Evolutionary conservation across 1,140 invertebrate species (phyloP), one percentile per base, ranked within the genome.

Genomic region (Paralvinella palmiformis): DNA sequence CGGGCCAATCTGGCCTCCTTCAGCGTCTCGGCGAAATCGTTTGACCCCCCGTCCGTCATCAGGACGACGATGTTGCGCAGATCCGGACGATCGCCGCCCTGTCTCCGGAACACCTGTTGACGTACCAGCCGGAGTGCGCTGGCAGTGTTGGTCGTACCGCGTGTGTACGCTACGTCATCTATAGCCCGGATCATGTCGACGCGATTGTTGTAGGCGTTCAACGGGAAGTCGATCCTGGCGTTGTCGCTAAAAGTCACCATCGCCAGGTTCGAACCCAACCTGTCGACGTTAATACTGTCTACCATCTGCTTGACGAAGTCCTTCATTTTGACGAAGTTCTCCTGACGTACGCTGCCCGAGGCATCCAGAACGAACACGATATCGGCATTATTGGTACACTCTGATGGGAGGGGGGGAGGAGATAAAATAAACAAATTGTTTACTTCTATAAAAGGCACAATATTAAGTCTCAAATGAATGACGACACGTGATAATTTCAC

Each of bases 51-150:
- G 66, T 76, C 75, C 0, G 76, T 78, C 10, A 78, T 68, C 6
- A 78, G 59, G 32, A 78, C 59, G 17, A 75, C 67, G 17, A 67
- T 69, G 56, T 78, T 75, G 15, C 71, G 71, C 10, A 69, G 73
- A 56, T 69, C 65, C 6, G 64, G 65, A 62, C 75, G 63, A 52
- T 74, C 73, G 7, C 62, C 62, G 1, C 27, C 0, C 5, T 31
- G 32, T 20, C 27, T 29, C 3, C 20, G 20, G 50, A 60, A 60
- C 35, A 60, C 32, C 20, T 60, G 22, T 6, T 35, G 36, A 7
- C 35, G 41, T 20, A 60, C 20, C 24, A 24, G 22, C 41, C 41
- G 13, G 24, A 64, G 59, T 15, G 63, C 63, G n/a, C 44, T 32
- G 24, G 63, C 63, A 1, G 63, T 64, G 55, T 64, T 64, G n/a